Base-by-base conservation (phyloP, 2,888 invertebrate species). In the Chironomus riparius region DNA sequence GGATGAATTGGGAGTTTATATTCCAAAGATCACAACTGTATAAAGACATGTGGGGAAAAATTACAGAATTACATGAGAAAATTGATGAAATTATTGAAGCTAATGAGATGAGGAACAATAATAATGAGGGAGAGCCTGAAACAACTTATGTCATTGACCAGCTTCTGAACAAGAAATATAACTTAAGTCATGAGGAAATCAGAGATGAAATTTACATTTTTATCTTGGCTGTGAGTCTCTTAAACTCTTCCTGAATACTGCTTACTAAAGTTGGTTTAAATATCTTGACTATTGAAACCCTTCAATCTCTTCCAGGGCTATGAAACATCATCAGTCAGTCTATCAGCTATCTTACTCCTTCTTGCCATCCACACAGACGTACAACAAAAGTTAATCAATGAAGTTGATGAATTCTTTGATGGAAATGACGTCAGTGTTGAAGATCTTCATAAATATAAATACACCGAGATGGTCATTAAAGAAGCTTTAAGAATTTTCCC, bases 361-460 rank as follows among this genome's bases (percentile, higher is more conserved):
- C 21, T 70, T n/a, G 70, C 56, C 13, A 24, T 70, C 4, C 70
- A 70, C n/a, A 47, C 18, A 56, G 70, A 70, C n/a, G 56, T 56
- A 10, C 70, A 70, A 21, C 7, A 50, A 24, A 70, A 70, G 22
- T 50, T 70, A 3, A 24, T 70, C n/a, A 13, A 18, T 5, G 70
- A 70, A 56, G 13, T 70, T 18, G 18, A 24, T 7, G 70, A 70
- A 50, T n/a, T n/a, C 24, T 70, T 70, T 50, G 50, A 13, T 13
- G 47, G 21, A 7, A 22, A 3, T 7, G n/a, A 70, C 7, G 28
- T 70, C 7, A 22, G 21, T 13, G n/a, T n/a, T 13, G 21, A 48
- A n/a, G 12, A 47, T 4, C 24, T 70, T 4, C 21, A 13, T 12
- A 70, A 70, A 24, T 50, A 50, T 2, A 50, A 22, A 48, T 70